Evolutionary conservation across 2,888 invertebrate species (phyloP), one percentile per base, ranked within the genome.

Genomic region (Microdon myrmicae): DNA sequence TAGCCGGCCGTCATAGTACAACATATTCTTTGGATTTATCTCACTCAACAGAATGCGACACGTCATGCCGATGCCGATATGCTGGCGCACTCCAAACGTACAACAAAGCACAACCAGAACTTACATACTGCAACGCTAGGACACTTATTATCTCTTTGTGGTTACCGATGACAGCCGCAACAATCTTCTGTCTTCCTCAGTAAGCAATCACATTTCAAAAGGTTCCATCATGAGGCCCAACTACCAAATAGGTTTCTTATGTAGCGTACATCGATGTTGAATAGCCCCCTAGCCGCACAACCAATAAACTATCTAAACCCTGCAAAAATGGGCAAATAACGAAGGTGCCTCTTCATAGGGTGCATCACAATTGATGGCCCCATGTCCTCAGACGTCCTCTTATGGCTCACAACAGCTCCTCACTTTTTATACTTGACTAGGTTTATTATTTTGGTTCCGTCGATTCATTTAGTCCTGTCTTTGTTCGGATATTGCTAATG

Each of bases 101-200:
- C 37, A n/a, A n/a, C n/a, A 60, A 54, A 37, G 31, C 60, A 31
- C 17, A 47, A 43, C 22, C 32, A 43, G 47, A 43, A 39, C 45
- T 59, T 41, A 32, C 28, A 38, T 39, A 49, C 43, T 37, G 51
- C 38, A 3, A 14, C 9, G 37, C 37, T 60, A 28, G 58, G 47
- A 53, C 58, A 59, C 66, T 59, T 66, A 66, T 66, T 66, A 66
- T 53, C 59, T 66, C 66, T 66, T 66, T 66, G 66, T 66, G 59
- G 66, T 54, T 48, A 59, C 53, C 59, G 66, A 66, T 66, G 66
- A 66, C 66, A 66, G 66, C 66, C 66, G 66, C 66, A 58, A 58
- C 64, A 58, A 64, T 64, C 43, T 64, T 47, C 64, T 64, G 64
- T 58, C 64, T 58, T 58, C 58, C 47, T 64, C 58, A 47, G 45